These are phyloP conservation scores for Vandiemenella viatica DNA, from an alignment of 2,888 invertebrate species.

Conservation along the genomic window DNA sequence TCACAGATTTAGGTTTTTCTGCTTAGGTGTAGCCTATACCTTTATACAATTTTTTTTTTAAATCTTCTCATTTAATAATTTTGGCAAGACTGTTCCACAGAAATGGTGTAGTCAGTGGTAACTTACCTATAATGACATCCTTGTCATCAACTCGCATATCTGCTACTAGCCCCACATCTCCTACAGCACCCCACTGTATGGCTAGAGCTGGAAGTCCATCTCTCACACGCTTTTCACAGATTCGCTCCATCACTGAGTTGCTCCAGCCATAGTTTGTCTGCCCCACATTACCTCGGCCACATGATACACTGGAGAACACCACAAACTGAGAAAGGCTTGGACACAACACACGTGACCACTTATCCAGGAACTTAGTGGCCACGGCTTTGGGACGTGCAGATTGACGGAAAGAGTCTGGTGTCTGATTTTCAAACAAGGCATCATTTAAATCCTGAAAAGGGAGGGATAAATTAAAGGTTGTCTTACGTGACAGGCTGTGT, in stretches of 20 bases:
- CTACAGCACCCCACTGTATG: conserved; percentile 87
- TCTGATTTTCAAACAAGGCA: conserved; percentile 62
- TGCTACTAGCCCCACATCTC: conserved; percentile 57
- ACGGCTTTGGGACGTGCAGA: conserved; percentile 63
- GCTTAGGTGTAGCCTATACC: no score
- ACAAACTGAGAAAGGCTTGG: conserved; percentile 67
- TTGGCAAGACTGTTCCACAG: no score
- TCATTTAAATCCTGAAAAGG: conserved; percentile 39
- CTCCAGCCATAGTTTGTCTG: no score
- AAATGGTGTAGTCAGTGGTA: no score
- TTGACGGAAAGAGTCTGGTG: conserved; percentile 45
- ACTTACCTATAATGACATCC: conserved; percentile 58
- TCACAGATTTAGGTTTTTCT: no score
- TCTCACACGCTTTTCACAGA: conserved; percentile 55
- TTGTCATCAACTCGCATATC: conserved; percentile 42
- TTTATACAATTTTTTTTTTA: no score
- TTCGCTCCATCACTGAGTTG: conserved; percentile 77
- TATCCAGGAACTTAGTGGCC: conserved; percentile 67
- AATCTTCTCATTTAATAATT: no score
- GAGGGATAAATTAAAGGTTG: neutral
- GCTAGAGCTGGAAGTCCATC: conserved; percentile 65
- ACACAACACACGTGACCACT: conserved; percentile 41
- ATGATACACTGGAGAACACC: no score
- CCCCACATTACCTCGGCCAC: conserved; percentile 81
- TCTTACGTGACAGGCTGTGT: no score